A percentile compares a stretch with the other conserved stretches of the same genome.
These are phyloP conservation scores for Exephanes ischioxanthus DNA, from an alignment of 2,888 invertebrate species.

Conservation along the genomic window DNA sequence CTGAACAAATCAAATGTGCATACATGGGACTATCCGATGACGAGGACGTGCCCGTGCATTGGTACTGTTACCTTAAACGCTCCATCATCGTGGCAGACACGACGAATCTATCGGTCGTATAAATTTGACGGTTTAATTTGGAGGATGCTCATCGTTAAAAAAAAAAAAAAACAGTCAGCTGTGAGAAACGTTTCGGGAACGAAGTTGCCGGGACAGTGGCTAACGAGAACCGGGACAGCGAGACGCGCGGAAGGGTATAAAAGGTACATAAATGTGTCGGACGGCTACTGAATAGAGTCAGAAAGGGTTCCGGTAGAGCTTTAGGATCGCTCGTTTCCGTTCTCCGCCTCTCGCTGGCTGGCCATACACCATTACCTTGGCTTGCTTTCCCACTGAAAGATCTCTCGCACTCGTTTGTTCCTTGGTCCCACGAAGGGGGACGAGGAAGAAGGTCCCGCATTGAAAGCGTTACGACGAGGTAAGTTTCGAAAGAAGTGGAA, in stretches of 20 bases:
- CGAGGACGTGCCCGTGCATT: no score
- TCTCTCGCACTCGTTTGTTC: conserved; percentile 43
- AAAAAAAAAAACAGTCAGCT: conserved; percentile 6
- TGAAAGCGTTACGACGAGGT: conserved; percentile 37
- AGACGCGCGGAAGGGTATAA: background rate
- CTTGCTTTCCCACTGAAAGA: conserved; percentile 50
- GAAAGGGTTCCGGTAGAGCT: conserved; percentile 26
- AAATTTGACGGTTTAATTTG: background rate
- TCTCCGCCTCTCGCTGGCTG: conserved; percentile 11
- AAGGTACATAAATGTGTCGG: conserved; percentile 26
- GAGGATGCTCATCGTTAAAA: background rate
- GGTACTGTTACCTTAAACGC: background rate
- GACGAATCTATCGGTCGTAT: background rate
- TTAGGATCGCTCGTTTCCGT: conserved; percentile 3
- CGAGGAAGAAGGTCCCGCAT: conserved; percentile 4
- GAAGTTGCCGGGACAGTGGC: background rate
- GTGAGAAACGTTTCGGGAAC: background rate
- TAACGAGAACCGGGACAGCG: background rate
- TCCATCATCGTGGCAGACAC: background rate
- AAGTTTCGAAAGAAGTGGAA: conserved; percentile 6
- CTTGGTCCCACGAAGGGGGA: conserved; percentile 9
- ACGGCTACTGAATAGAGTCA: conserved; percentile 21
- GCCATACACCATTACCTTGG: conserved; percentile 47
- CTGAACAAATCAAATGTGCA: no score
- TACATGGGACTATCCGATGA: no score